A percentile compares a stretch with the other conserved stretches of the same genome.
Evolutionary conservation across 2,113 vertebrate species (phyloP).

Genomic region (Lamprotornis superbus): DNA sequence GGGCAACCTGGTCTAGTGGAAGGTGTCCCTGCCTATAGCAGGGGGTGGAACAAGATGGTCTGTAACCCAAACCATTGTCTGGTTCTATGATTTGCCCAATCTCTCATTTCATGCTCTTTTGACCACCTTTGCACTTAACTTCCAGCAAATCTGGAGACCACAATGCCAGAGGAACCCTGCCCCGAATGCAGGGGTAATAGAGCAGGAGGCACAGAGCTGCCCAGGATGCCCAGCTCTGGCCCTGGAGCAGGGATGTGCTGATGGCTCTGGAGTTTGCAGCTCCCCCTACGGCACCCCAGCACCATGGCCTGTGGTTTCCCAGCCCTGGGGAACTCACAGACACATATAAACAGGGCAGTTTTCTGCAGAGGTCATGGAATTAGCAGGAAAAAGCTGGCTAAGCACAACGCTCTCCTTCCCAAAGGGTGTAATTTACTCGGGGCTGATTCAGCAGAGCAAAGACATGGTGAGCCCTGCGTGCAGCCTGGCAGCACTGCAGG

Average conservation of each 20-base stretch:
- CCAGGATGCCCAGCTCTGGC: fast-evolving
- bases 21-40: neutral
- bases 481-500: neutral
- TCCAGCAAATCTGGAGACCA: neutral
- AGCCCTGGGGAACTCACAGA: neutral
- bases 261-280: neutral
- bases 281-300: neutral
- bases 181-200: fast-evolving
- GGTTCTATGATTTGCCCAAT: neutral
- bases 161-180: neutral
- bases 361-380: constrained; percentile 39
- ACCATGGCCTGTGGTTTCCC: neutral
- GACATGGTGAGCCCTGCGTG: neutral
- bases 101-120: neutral
- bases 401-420: constrained; percentile 1
- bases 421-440: constrained; percentile 32
- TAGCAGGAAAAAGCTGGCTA: constrained; percentile 6
- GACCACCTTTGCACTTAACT: neutral
- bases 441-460: constrained; percentile 13
- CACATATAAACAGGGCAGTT: neutral
- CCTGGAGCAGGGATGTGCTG: neutral
- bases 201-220: neutral
- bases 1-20: neutral
- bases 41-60: neutral
- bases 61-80: neutral